A percentile compares a stretch with the other conserved stretches of the same genome.
phyloP scores from a whole-genome alignment of 2,113 vertebrate genomes.

The Gasterosteus nipponicus region DNA sequence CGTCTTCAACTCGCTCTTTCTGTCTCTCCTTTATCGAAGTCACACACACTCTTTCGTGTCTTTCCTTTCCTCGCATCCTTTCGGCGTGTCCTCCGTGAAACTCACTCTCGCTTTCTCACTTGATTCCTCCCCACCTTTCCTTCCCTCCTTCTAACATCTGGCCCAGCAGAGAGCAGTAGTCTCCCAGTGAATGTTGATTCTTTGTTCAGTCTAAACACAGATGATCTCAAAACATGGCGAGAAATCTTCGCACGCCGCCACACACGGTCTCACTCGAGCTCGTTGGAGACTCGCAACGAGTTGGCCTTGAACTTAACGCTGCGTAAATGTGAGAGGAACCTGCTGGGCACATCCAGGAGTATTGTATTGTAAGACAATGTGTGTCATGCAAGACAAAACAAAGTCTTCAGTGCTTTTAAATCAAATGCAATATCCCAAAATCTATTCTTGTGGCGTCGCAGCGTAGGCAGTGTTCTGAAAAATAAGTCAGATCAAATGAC shows the following conservation, averaged over 20 bases:
- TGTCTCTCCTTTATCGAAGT: conserved; percentile 18
- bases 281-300: background rate
- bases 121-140: conserved; percentile 12
- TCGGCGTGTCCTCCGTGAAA: background rate
- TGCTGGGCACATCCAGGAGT: conserved; percentile 7
- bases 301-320: conserved; percentile 23
- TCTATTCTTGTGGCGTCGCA: no score
- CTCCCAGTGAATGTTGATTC: conserved; percentile 37
- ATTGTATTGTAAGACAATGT: background rate
- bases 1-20: conserved; percentile 10
- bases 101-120: conserved; percentile 2
- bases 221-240: conserved; percentile 52
- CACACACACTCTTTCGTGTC: background rate
- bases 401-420: background rate
- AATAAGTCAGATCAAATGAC: no score
- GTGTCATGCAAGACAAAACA: background rate
- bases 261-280: conserved; percentile 3
- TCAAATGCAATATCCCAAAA: background rate
- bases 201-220: conserved; percentile 60
- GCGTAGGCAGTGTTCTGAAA: no score
- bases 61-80: conserved; percentile 2
- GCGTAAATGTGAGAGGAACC: conserved; percentile 40
- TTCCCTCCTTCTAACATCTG: conserved; percentile 40
- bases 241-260: conserved; percentile 22
- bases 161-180: conserved; percentile 42